Conservation (phyloP, 2,113 vertebrate species). For the Daboia siamensis region DNA sequence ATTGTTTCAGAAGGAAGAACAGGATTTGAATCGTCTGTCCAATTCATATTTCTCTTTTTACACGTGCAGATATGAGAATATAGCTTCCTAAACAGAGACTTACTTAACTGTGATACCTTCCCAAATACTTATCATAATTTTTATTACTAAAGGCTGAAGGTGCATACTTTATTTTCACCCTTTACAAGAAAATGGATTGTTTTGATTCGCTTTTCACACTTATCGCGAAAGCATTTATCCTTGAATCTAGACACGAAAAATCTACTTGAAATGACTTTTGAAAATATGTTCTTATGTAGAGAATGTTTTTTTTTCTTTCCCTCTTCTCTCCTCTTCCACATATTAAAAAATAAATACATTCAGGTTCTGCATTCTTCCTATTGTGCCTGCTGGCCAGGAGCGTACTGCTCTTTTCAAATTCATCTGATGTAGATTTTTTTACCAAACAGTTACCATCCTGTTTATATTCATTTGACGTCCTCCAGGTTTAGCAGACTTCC, state of each 20-base stretch:
- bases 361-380: not conserved
- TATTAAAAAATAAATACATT: not conserved
- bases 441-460: not conserved
- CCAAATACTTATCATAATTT: not conserved
- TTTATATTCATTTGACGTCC: not conserved
- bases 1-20: not conserved
- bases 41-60: not conserved
- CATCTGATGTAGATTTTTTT: not conserved
- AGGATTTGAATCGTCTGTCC: not conserved
- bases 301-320: not conserved
- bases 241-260: not conserved
- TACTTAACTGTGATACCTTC: not conserved
- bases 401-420: not conserved
- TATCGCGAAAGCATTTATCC: not conserved
- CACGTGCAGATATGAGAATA: not conserved
- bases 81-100: not conserved
- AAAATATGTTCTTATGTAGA: not conserved
- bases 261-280: not conserved
- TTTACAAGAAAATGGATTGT: not conserved
- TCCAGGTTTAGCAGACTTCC: not conserved
- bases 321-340: not conserved
- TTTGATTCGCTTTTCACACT: not conserved
- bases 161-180: not conserved
- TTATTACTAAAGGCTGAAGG: not conserved
- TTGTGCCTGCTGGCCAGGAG: not conserved